These are phyloP conservation scores for Conger conger DNA, from an alignment of 2,113 vertebrate species.

Conservation along the genomic window DNA sequence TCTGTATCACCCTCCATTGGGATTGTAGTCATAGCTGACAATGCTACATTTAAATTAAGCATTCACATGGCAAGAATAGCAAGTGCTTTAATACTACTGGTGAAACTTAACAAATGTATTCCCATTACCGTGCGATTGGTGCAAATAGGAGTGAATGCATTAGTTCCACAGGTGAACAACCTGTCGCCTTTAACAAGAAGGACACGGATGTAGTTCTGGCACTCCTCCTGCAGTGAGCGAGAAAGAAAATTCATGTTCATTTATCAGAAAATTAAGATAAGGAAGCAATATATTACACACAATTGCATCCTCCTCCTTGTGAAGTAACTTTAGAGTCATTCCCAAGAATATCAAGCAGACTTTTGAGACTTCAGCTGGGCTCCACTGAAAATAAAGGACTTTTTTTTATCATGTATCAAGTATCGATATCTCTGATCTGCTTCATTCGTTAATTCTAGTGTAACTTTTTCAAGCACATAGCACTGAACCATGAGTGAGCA, in stretches of 20 bases:
- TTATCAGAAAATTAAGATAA: too few species aligned
- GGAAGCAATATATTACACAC: too few species aligned
- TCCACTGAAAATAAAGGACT: too few species aligned
- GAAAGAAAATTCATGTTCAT: too few species aligned
- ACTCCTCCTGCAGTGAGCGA: constrained; percentile 80
- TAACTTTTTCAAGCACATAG: not conserved
- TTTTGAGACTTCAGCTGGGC: too few species aligned
- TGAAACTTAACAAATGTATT: not conserved
- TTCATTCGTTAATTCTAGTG: not conserved
- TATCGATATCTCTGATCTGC: not conserved
- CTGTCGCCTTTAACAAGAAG: constrained; percentile 78
- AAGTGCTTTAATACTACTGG: not conserved
- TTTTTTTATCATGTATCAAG: too few species aligned
- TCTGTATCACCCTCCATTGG: too few species aligned
- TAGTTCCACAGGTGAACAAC: constrained; percentile 90
- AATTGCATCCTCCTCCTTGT: not conserved
- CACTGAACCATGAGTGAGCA: not conserved
- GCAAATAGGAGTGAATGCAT: constrained; percentile 87
- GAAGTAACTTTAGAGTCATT: not conserved
- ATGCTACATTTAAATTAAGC: too few species aligned
- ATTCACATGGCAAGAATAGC: too few species aligned
- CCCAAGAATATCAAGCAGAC: too few species aligned
- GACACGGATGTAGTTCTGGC: constrained; percentile 94
- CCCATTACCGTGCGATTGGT: constrained; percentile 79
- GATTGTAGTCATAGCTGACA: too few species aligned